Evolutionary conservation across 2,888 invertebrate genomes (phyloP), one percentile per base, ranked within the genome.

Genomic region (Drosophila conformis): DNA sequence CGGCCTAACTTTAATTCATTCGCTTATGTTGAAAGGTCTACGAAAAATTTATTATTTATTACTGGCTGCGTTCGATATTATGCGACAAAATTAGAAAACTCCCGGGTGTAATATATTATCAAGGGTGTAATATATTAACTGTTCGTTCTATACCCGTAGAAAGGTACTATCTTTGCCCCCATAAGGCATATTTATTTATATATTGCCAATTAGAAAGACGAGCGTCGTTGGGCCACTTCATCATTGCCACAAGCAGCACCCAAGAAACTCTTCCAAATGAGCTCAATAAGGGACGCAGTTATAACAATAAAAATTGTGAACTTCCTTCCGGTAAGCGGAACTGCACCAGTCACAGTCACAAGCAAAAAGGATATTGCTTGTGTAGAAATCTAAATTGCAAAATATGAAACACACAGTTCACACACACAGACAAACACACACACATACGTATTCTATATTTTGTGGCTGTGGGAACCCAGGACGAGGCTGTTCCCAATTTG

Each of bases 321-420:
- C 89, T 87, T 90, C 89, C 89, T 87, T 87, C 87, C 87, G 87
- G 90, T 78, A 33, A 71, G 70, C 89, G 80, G 83, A 87, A 83
- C 76, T 82, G 64, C 35, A 61, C 49, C 51, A 66, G 57, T 64
- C 60, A 68, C 68, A 66, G 67, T 36, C 78, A 70, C 49, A 10
- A 10, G 10, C 25, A 49, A 66, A 80, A 87, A 67, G 76, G 84
- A 89, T 87, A 82, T 73, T 70, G 51, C 60, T 54, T 66, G 76
- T 69, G 69, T 74, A 81, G 72, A 86, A 87, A 87, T 90, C 83
- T 86, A 86, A 87, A 88, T 90, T 87, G 90, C 90, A 86, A 86
- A 88, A 87, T 88, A 77, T 86, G 80, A 66, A 84, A 73, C 83
- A 82, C 58, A 35, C 15, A 46, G 29, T 15, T 38, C 38, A 59